These are phyloP conservation scores for Dexiosoma caninum DNA, from an alignment of 2,888 invertebrate genomes.

Conservation along the genomic window DNA sequence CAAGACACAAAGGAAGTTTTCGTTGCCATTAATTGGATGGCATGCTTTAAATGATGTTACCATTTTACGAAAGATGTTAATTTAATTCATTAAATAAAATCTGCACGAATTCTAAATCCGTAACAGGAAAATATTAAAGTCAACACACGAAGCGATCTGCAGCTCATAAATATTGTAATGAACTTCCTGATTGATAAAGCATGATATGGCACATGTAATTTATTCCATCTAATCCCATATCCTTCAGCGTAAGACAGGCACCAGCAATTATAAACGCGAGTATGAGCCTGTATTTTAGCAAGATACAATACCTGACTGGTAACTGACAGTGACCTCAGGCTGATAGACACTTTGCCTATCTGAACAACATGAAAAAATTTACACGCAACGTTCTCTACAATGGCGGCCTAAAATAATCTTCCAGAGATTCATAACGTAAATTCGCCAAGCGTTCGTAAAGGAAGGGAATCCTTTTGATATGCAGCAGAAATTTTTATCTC, in stretches of 20 bases:
- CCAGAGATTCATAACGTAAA: background rate
- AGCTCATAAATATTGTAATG: conserved; percentile 44
- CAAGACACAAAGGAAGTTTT: too few relatives aligned
- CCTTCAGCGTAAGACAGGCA: background rate
- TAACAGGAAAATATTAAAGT: background rate
- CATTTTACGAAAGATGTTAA: conserved; percentile 52
- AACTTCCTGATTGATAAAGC: too few relatives aligned
- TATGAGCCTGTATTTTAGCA: too few relatives aligned
- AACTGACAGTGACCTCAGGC: conserved; percentile 41
- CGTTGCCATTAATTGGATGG: too few relatives aligned
- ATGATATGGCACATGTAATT: too few relatives aligned
- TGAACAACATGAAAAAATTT: background rate
- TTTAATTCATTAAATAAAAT: conserved; percentile 63
- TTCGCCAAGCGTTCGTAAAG: too few relatives aligned
- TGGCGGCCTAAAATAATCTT: conserved; percentile 8
- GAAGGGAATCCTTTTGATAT: too few relatives aligned
- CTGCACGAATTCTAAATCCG: conserved; percentile 48
- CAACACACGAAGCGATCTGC: conserved; percentile 2
- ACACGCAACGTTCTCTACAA: background rate
- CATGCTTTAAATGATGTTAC: too few relatives aligned
- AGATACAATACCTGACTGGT: background rate
- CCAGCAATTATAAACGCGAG: background rate
- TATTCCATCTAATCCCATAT: background rate
- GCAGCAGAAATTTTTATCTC: background rate
- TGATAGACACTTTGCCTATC: conserved; percentile 3